Conservation (phyloP, 2,113 vertebrate species). For the Cisticola juncidis region DNA sequence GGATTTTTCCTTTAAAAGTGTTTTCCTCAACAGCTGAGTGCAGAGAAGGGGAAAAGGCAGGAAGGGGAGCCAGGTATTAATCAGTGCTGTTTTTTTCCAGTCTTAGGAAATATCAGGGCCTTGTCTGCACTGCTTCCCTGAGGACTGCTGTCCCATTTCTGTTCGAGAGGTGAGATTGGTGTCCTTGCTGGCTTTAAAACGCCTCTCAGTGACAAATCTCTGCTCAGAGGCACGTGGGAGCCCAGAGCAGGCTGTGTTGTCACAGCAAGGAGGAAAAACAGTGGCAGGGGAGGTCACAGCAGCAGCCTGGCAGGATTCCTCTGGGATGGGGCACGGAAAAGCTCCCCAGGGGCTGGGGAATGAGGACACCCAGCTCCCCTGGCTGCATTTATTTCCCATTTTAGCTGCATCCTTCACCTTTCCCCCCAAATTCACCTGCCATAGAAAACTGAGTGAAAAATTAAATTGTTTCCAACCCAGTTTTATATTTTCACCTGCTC, state of each 20-base stretch:
- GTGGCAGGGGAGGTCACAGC: not conserved
- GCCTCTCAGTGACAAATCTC: rapidly evolving
- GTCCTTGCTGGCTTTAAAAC: not conserved
- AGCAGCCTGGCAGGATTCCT: not conserved
- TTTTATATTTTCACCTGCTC: not conserved
- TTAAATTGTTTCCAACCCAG: not conserved
- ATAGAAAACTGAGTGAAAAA: not conserved
- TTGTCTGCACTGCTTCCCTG: not conserved
- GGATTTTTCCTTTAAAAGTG: not conserved
- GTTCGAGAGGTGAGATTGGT: slow-evolving; percentile 57
- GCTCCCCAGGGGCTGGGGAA: slow-evolving; percentile 21
- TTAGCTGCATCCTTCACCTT: slow-evolving; percentile 30
- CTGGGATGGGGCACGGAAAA: not conserved
- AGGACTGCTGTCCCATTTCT: slow-evolving; percentile 53
- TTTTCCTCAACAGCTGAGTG: not conserved
- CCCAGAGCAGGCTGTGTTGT: not conserved
- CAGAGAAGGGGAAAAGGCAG: not conserved
- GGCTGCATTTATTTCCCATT: slow-evolving; percentile 12
- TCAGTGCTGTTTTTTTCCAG: not conserved
- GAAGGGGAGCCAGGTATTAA: not conserved
- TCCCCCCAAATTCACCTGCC: not conserved
- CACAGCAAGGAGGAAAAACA: not conserved
- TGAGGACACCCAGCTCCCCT: not conserved
- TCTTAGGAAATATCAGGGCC: not conserved
- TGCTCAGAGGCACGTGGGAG: not conserved